These are phyloP conservation scores for Suricata suricatta DNA, from an alignment of 2,113 vertebrate genomes.

Conservation along the genomic window DNA sequence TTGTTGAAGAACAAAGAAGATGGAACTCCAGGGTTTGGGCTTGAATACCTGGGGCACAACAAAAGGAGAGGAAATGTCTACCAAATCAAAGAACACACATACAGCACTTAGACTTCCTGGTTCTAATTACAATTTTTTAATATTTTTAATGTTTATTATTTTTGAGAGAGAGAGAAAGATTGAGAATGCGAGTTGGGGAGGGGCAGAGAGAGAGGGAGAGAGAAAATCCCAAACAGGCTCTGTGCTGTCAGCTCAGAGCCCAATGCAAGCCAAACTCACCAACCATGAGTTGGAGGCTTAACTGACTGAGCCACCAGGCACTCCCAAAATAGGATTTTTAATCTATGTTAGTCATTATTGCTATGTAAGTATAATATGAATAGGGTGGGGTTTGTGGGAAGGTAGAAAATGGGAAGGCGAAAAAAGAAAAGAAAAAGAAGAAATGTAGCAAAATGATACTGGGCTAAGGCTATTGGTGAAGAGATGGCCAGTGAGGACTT, in stretches of 20 bases:
- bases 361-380: neutral
- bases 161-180: too few relatives aligned
- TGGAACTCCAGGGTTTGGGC: neutral
- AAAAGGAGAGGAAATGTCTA: neutral
- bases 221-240: too few relatives aligned
- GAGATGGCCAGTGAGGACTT: neutral
- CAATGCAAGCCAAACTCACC: too few relatives aligned
- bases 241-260: too few relatives aligned
- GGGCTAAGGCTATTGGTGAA: neutral
- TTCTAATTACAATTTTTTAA: neutral
- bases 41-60: neutral
- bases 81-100: neutral
- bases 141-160: too few relatives aligned
- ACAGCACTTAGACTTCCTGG: neutral
- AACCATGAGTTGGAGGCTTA: too few relatives aligned
- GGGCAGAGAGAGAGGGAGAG: too few relatives aligned
- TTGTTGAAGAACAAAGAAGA: neutral
- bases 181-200: too few relatives aligned
- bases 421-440: neutral
- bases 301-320: too few relatives aligned
- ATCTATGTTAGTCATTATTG: neutral
- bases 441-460: neutral
- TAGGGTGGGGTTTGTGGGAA: neutral
- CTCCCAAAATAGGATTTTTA: neutral
- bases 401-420: conserved; percentile 6